These are phyloP conservation scores for Hylaeus anthracinus DNA, from an alignment of 1,140 invertebrate species.

Conservation along the genomic window DNA sequence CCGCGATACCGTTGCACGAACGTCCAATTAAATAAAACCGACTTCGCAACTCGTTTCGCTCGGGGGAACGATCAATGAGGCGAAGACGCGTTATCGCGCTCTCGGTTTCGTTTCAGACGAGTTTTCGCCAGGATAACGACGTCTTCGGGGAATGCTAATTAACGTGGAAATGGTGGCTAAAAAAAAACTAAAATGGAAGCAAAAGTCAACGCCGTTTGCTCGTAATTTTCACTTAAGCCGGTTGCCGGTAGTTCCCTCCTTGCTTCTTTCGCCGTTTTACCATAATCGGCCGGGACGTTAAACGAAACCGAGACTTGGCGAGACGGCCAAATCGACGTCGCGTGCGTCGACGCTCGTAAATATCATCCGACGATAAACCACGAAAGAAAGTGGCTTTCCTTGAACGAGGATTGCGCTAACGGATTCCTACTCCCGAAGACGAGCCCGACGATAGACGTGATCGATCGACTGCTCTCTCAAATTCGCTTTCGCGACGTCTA, in stretches of 20 bases:
- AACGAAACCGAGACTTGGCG: background rate
- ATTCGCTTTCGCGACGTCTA: too few species aligned
- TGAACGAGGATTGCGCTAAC: too few species aligned
- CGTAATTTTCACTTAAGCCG: too few species aligned
- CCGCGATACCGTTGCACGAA: background rate
- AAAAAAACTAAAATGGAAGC: too few species aligned
- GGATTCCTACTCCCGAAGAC: background rate
- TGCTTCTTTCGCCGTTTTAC: background rate
- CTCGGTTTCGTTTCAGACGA: background rate
- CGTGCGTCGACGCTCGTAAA: background rate
- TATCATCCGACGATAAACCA: background rate
- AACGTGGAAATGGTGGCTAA: background rate
- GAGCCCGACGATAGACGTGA: background rate
- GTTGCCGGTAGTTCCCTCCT: too few species aligned
- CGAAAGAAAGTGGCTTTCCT: slow-evolving; percentile 3
- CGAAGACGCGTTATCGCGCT: background rate
- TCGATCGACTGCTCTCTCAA: too few species aligned
- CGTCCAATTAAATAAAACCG: background rate
- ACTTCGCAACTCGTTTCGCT: slow-evolving; percentile 8
- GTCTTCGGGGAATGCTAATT: background rate
- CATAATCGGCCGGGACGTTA: background rate
- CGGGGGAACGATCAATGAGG: background rate
- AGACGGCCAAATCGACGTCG: background rate
- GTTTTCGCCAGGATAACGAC: background rate
- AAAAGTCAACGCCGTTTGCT: background rate